Base-by-base conservation (phyloP, 2,888 invertebrate species). In the Chironomus riparius region DNA sequence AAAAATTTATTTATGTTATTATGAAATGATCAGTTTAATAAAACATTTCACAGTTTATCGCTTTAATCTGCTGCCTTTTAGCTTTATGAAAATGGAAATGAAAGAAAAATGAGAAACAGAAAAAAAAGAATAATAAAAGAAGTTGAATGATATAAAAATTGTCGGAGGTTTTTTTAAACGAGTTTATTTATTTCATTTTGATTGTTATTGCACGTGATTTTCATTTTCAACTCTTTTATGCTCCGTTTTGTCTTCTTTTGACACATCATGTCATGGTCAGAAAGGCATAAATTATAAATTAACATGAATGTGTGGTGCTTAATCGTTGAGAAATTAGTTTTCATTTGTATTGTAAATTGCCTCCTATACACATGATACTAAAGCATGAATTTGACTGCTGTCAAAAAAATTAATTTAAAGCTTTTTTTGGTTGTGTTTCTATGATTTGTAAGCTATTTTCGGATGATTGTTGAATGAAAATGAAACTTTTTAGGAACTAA, bases 41-140 rank as follows among this genome's bases (percentile, higher is more conserved):
- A 70, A 70, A 47, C 70, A 70, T 70, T 70, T 70, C 70, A 70
- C 70, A 70, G 70, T 70, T 70, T 70, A 70, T 70, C 70, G 70
- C 70, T 70, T 70, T 70, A 70, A 70, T 70, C 70, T 70, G 15
- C 24, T 22, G 13, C 13, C 24, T 13, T 18, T 24, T 62, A 65
- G 21, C 38, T 38, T 38, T 38, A 38, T 38, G 38, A 38, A 38
- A 38, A 38, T 38, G 38, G 38, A 38, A 38, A 38, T 4, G 28
- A 28, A 28, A 28, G 28, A 28, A 28, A 28, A 28, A 28, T 28
- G 28, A 28, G 38, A 38, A 38, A 38, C 38, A 38, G 38, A 38
- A 38, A 38, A 38, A 10, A 10, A 38, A 28, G 3, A 38, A 38
- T 38, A 10, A 38, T 10, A 10, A 38, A 38, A 38, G 10, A 38